Evolutionary conservation across 92 coral and sea anemone genomes (phyloP), one percentile per base, ranked within the genome.

Genomic region (Paramuricea clavata): DNA sequence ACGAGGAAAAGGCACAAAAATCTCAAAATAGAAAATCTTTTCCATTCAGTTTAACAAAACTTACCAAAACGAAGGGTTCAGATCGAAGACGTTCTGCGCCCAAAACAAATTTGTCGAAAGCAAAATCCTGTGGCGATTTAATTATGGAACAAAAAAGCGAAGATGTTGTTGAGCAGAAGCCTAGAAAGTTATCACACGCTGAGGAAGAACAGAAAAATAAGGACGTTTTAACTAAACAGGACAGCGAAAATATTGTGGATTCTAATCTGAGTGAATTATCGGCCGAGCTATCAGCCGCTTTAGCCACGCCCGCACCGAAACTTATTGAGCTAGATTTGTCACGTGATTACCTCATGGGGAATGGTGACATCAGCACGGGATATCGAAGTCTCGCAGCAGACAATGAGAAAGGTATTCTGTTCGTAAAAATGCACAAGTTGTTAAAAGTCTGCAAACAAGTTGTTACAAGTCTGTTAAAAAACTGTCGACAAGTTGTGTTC

Each of bases 231-330:
- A 26, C 27, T 28, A 28, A 65, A 28, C 19, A 33, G 4, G 41
- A 65, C 3, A 21, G 62, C 2, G 1, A 2, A 17, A 76, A 76
- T 9, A 79, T 28, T 16, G 42, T n/a, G n/a, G 49, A 22, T 25
- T 13, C 89, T 33, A 81, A 81, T 60, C 75, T 87, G 36, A 92
- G 85, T 69, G 93, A 84, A 71, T 80, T 92, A 22, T 61, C 90
- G 19, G 94, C 93, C 25, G 92, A 87, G 31, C 71, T 90, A 44
- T 85, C 92, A 5, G 93, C 93, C 25, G 90, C 87, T 27, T 74
- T 94, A 54, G 94, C 97, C 43, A 87, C 92, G 36, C 95, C 93
- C 36, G 90, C 95, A 12, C 97, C 82, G 26, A 41, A 92, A 62
- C 97, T 93, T 32, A 85, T 92, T 79, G 78, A 93, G 68, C 41